Base-by-base conservation (phyloP, 2,888 invertebrate species). In the Esperia sulphurella region DNA sequence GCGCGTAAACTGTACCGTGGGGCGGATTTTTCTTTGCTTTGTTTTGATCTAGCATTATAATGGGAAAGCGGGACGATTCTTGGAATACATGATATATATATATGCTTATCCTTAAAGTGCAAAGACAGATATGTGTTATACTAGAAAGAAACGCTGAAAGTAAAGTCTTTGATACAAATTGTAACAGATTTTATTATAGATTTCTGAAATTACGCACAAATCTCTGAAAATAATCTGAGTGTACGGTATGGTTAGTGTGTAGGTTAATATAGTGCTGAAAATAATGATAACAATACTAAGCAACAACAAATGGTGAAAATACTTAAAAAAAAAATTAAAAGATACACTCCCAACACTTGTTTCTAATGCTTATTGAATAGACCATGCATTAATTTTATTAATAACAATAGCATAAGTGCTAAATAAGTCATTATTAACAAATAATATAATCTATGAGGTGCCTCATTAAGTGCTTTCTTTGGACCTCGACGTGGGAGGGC, bases 11-110 rank as follows among this genome's bases (percentile, higher is more conserved):
- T 55, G 69, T 59, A 52, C 56, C 57, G 35, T n/a, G 64, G 67
- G 69, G 65, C 59, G 68, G 63, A 71, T 82, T 83, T 84, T 82
- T 77, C 68, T 67, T 72, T 59, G 56, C 68, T 79, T 84, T 81
- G 75, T 81, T 79, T 80, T 71, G 60, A 54, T 48, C 46, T 46
- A 42, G 46, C 37, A 45, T 41, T 49, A 14, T 38, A 35, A 42
- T 14, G 45, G 43, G 41, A 46, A 33, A 46, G 35, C 35, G 13
- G 41, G 29, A 41, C 33, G 41, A 40, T 31, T 40, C 28, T 44
- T 43, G 14, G 14, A n/a, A 21, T 41, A 41, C 10, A 41, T 28
- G 14, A 4, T 31, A n/a, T 21, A 21, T 21, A 21, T 5, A 5
- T 21, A 13, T 12, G 43, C 29, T 8, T 43, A 30, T 30, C 3